Evolutionary conservation across 2,113 vertebrate species (phyloP).

Genomic region (Megatriorchis doriae): DNA sequence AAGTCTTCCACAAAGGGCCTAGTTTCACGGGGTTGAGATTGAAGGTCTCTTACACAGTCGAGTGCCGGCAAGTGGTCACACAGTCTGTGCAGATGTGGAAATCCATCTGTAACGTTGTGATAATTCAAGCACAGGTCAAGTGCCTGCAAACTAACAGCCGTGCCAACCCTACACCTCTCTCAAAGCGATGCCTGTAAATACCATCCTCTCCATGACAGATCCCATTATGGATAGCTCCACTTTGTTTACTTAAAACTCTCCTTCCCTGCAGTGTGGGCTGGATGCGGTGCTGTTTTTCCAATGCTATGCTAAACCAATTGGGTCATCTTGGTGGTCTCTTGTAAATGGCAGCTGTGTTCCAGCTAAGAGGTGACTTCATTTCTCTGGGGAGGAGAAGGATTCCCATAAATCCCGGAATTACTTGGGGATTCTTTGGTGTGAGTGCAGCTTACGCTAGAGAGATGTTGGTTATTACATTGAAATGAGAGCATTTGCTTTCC

Average conservation of each 20-base stretch:
- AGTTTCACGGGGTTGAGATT: not conserved
- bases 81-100: not conserved
- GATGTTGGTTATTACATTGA: not conserved
- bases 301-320: not conserved
- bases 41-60: rapidly evolving
- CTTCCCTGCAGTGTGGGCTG: not conserved
- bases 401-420: not conserved
- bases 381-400: not conserved
- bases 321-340: not conserved
- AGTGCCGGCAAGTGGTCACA: not conserved
- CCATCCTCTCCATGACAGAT: not conserved
- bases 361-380: not conserved
- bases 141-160: not conserved
- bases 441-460: not conserved
- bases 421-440: not conserved
- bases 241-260: not conserved
- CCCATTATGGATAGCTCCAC: not conserved
- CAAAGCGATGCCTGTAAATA: not conserved
- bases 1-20: not conserved
- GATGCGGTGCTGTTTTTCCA: not conserved
- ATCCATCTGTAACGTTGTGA: not conserved
- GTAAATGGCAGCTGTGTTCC: not conserved
- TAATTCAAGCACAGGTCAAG: not conserved
- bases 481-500: not conserved
- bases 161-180: not conserved